Base-by-base conservation (phyloP, 2,113 vertebrate genomes). In the Muscicapa adusta region DNA sequence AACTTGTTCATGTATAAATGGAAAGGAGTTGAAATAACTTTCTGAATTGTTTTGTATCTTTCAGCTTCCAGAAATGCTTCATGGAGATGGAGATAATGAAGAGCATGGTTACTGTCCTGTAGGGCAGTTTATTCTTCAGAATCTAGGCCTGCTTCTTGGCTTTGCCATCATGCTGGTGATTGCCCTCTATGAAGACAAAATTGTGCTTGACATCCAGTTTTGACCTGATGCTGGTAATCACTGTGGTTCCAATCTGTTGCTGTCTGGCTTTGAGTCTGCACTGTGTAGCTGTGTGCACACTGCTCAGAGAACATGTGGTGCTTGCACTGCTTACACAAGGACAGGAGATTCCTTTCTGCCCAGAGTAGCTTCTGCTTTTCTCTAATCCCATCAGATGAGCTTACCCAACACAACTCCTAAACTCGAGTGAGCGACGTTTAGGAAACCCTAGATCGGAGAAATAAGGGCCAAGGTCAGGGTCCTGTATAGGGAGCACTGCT, bases 151-250 rank as follows among this genome's bases (percentile, higher is more conserved):
- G 96, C 97, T 99, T 51, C 98, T 98, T 54, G 99, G 99, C 22
- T 99, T 99, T 89, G 97, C 95, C 97, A 98, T 99, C 97, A 99
- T 99, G 99, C 98, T 99, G 97, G 98, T 99, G 94, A 99, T 99
- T 80, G 99, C 99, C 95, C 99, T 99, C 95, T 99, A 99, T 19
- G 99, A 99, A 97, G 99, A 99, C 89, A 98, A 98, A 93, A 99
- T 99, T 51, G 98, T 99, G 94, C 96, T 99, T 50, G 98, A 99
- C 94, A 98, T 99, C 96, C 98, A 98, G 91, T 99, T 99, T 89
- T 99, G 98, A 98, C 92, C 89, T n/a, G 62, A 89, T 86, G 89
- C 93, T 93, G 67, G 96, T 92, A 90, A 82, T 94, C 92, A 76
- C 85, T 90, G 88, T 79, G 89, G 95, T 92, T 81, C 42, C 85